Percentiles rank a stretch among this genome's conserved stretches.
These are phyloP conservation scores for Polydesmus complanatus DNA, from an alignment of 2,888 invertebrate species.

Conservation along the genomic window DNA sequence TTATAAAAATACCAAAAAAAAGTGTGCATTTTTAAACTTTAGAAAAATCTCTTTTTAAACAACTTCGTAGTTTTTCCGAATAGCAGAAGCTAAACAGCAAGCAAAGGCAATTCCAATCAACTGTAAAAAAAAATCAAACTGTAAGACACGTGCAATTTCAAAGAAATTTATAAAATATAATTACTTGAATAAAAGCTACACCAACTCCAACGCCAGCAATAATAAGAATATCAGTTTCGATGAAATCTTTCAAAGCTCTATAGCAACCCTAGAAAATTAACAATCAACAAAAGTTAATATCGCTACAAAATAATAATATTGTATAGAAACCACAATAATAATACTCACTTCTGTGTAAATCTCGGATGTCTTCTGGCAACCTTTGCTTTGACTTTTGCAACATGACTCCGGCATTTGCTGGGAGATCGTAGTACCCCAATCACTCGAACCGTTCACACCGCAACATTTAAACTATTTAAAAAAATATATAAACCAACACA, in stretches of 20 bases:
- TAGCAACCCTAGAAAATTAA: background rate
- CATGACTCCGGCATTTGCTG: background rate
- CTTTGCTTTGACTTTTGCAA: background rate
- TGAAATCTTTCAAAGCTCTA: conserved; percentile 33
- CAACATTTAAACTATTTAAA: conserved; percentile 6
- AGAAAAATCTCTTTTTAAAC: too few species aligned
- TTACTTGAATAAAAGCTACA: conserved; percentile 73
- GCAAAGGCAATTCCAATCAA: background rate
- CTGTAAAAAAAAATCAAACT: background rate
- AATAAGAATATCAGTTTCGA: conserved; percentile 55
- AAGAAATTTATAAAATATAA: too few species aligned
- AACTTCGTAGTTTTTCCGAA: background rate
- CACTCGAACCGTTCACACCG: background rate
- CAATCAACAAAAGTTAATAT: background rate
- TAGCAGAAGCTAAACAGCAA: background rate
- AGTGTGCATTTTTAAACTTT: too few species aligned
- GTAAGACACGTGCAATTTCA: background rate
- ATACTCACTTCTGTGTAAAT: background rate
- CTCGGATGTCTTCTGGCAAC: background rate
- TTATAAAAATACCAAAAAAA: too few species aligned
- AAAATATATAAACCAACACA: background rate
- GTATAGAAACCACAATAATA: background rate
- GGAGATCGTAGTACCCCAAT: background rate
- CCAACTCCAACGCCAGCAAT: conserved; percentile 72
- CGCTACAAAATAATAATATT: background rate